These are phyloP conservation scores for Nemurella pictetii DNA, from an alignment of 2,888 invertebrate genomes.

Conservation along the genomic window DNA sequence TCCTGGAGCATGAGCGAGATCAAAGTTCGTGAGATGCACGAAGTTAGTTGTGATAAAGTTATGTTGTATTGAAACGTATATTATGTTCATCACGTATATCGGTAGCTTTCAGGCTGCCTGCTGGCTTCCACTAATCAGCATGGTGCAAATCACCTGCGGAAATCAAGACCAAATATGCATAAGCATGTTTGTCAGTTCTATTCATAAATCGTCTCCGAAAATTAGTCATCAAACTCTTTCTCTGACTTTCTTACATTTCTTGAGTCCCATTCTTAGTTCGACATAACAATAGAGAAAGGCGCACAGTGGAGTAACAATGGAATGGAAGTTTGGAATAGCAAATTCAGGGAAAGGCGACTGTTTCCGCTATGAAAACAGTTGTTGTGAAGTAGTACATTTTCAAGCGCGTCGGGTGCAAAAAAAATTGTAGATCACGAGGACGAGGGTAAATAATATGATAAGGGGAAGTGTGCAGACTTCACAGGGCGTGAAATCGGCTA, in stretches of 20 bases:
- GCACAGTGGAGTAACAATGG: neutral
- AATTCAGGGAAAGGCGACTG: neutral
- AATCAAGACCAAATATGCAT: no score
- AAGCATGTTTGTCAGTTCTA: no score
- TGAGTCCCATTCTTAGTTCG: neutral
- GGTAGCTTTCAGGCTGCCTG: no score
- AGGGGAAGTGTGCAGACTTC: neutral
- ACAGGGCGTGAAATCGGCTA: conserved; percentile 10
- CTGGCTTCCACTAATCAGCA: no score
- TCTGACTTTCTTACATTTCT: neutral
- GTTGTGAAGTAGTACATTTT: conserved; percentile 1
- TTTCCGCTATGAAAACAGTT: conserved; percentile 11
- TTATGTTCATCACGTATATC: no score
- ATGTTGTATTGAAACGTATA: no score
- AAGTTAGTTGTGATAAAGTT: no score
- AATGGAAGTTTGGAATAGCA: neutral
- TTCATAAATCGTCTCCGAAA: no score
- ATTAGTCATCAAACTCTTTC: neutral
- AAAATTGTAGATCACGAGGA: neutral
- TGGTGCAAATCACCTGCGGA: no score
- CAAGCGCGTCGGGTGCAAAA: neutral
- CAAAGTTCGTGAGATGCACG: neutral
- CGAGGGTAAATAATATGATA: neutral
- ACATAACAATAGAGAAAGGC: neutral
- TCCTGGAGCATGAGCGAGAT: neutral